A percentile compares a stretch with the other conserved stretches of the same genome.
phyloP scores from a whole-genome alignment of 2,113 vertebrate genomes.

The Xiphophorus couchianus region DNA sequence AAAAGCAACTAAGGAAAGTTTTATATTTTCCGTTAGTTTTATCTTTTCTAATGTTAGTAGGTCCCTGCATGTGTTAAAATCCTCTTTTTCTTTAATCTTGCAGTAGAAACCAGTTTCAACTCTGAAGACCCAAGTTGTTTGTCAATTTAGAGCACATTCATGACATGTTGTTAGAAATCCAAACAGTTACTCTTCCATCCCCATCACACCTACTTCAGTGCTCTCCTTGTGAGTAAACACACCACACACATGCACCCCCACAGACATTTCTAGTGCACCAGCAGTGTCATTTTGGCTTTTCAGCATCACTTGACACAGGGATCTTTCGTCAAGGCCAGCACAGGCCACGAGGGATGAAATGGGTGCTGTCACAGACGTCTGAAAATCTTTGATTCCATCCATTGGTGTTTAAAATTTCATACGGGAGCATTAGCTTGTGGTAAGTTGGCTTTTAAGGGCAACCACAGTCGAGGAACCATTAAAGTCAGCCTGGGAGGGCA shows the following conservation, averaged over 20 bases:
- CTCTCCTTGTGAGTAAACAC: slow-evolving; percentile 22
- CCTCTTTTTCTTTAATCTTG: slow-evolving; percentile 23
- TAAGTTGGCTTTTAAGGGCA: slow-evolving; percentile 70
- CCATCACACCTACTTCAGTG: slow-evolving; percentile 40
- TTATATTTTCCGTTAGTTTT: slow-evolving; percentile 5
- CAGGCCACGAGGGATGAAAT: slow-evolving; percentile 48
- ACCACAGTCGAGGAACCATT: slow-evolving; percentile 42
- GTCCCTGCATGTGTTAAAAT: slow-evolving; percentile 37
- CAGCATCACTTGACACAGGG: slow-evolving; percentile 62
- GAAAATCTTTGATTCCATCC: slow-evolving; percentile 66
- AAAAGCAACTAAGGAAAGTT: background rate
- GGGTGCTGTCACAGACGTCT: slow-evolving; percentile 63
- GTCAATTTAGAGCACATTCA: slow-evolving; percentile 58
- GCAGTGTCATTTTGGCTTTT: slow-evolving; percentile 60
- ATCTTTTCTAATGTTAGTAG: slow-evolving; percentile 38
- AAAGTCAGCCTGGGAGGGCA: slow-evolving; percentile 41
- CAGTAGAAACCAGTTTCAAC: slow-evolving; percentile 10
- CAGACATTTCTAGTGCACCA: slow-evolving; percentile 27
- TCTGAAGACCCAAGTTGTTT: slow-evolving; percentile 45
- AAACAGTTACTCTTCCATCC: slow-evolving; percentile 51
- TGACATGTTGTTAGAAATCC: slow-evolving; percentile 56
- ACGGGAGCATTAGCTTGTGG: slow-evolving; percentile 67
- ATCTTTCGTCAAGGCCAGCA: slow-evolving; percentile 54
- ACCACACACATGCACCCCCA: background rate
- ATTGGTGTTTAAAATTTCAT: slow-evolving; percentile 76